Evolutionary conservation across 2,888 invertebrate genomes (phyloP).

Genomic region (Oscheius myriophilus): DNA sequence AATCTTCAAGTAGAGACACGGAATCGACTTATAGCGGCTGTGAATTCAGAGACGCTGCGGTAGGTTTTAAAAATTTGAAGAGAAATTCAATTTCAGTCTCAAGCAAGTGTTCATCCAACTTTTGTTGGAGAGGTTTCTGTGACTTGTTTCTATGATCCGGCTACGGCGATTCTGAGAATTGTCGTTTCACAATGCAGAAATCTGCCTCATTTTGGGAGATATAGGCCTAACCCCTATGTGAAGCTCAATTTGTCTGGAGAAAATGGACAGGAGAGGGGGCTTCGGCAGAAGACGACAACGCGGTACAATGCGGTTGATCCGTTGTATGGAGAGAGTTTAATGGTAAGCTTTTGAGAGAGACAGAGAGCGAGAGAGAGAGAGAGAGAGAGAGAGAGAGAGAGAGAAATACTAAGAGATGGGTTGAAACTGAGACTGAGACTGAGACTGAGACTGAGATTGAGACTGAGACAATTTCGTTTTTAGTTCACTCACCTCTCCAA

Average conservation of each 20-base stretch:
- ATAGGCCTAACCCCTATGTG: slow-evolving; percentile 29
- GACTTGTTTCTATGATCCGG: slow-evolving; percentile 8
- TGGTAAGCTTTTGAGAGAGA: not conserved
- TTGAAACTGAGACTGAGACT: not conserved
- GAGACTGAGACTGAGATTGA: not conserved
- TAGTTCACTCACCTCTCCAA: slow-evolving; percentile 24
- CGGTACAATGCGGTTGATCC: slow-evolving; percentile 18
- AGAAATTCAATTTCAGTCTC: slow-evolving; percentile 15
- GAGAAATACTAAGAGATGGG: not conserved
- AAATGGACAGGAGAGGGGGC: not conserved
- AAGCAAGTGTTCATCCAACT: slow-evolving; percentile 15
- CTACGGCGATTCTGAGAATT: slow-evolving; percentile 9
- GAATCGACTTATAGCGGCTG: slow-evolving; percentile 22
- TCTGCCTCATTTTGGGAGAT: slow-evolving; percentile 29
- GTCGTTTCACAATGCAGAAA: slow-evolving; percentile 22
- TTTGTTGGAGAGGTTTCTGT: slow-evolving; percentile 30
- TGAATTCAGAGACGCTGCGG: slow-evolving; percentile 14
- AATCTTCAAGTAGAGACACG: slow-evolving; percentile 26
- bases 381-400: too few relatives aligned
- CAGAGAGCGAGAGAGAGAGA: too few relatives aligned
- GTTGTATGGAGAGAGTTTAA: slow-evolving; percentile 21
- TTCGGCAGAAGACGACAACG: slow-evolving; percentile 11
- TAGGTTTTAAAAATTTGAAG: not conserved
- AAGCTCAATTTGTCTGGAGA: slow-evolving; percentile 12
- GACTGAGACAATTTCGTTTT: not conserved